A percentile compares a stretch with the other conserved stretches of the same genome.
Conservation (phyloP, 1,140 invertebrate species). For the Anastrepha obliqua region DNA sequence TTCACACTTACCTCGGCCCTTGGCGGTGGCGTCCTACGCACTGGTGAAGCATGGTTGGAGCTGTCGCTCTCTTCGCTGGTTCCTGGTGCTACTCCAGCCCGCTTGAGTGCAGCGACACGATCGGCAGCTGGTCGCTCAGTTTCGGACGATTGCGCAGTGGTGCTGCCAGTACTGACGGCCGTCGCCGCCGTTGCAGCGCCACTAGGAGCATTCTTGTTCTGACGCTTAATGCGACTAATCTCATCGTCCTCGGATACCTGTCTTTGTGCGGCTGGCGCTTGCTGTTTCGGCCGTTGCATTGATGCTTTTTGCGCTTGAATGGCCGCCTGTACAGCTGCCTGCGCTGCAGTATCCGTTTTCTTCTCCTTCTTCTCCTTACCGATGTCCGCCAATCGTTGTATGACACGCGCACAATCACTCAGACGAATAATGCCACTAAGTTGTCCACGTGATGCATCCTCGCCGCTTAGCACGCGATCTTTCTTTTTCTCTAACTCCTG, state of each 20-base stretch:
- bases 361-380: conserved; percentile 87
- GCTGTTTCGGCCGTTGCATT: conserved; percentile 70
- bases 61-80: conserved; percentile 75
- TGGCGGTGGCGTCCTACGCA: conserved; percentile 77
- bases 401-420: conserved; percentile 90
- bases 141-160: conserved; percentile 52
- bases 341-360: conserved; percentile 75
- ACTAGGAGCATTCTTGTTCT: conserved; percentile 85
- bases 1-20: conserved; percentile 81
- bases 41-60: conserved; percentile 69
- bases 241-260: conserved; percentile 93
- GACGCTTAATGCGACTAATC: conserved; percentile 90
- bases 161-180: background rate
- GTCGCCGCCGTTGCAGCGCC: conserved; percentile 75
- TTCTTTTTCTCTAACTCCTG: conserved; percentile 82
- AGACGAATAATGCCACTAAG: conserved; percentile 92
- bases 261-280: conserved; percentile 77
- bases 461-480: conserved; percentile 89
- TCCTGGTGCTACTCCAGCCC: conserved; percentile 59
- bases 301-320: conserved; percentile 76
- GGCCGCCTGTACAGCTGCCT: conserved; percentile 75
- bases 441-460: conserved; percentile 90
- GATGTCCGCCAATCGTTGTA: conserved; percentile 89
- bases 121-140: conserved; percentile 70
- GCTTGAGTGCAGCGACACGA: conserved; percentile 75